These are phyloP conservation scores for Erebia epiphron DNA, from an alignment of 2,888 invertebrate genomes.

Conservation along the genomic window DNA sequence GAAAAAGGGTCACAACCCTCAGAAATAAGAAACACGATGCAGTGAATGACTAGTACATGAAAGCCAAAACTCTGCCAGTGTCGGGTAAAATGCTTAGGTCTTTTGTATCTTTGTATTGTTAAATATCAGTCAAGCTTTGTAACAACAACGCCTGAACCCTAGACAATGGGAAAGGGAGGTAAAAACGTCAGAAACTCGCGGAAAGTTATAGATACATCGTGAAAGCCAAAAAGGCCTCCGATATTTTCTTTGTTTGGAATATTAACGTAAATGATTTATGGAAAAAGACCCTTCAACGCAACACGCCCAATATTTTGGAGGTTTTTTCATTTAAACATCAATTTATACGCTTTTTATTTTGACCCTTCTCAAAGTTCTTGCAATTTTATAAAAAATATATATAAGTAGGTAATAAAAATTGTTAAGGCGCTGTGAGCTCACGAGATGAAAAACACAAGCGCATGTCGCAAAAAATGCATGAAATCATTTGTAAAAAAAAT, in stretches of 20 bases:
- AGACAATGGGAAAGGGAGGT: conserved; percentile 21
- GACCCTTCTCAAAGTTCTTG: neutral
- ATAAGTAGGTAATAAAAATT: neutral
- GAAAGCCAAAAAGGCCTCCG: conserved; percentile 27
- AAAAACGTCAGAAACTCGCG: conserved; percentile 32
- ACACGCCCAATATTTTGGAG: conserved; percentile 26
- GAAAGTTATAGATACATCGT: conserved; percentile 32
- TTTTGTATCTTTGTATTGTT: conserved; percentile 17
- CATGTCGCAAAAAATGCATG: too few species aligned
- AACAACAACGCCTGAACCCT: neutral
- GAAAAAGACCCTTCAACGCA: conserved; percentile 31
- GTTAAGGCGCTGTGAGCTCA: too few species aligned
- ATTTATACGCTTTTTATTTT: neutral
- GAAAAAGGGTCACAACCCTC: too few species aligned
- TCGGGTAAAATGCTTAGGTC: neutral
- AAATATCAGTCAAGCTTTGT: conserved; percentile 3
- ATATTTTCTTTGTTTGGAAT: conserved; percentile 37
- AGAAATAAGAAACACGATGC: too few species aligned
- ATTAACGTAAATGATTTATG: conserved; percentile 46
- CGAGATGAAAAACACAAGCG: too few species aligned
- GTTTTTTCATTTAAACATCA: neutral
- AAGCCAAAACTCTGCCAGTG: neutral
- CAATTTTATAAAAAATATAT: neutral
- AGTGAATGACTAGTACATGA: neutral
- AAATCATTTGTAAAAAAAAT: too few species aligned